Base-by-base conservation (phyloP, 2,888 invertebrate genomes). In the Marasmarcha lunaedactyla region DNA sequence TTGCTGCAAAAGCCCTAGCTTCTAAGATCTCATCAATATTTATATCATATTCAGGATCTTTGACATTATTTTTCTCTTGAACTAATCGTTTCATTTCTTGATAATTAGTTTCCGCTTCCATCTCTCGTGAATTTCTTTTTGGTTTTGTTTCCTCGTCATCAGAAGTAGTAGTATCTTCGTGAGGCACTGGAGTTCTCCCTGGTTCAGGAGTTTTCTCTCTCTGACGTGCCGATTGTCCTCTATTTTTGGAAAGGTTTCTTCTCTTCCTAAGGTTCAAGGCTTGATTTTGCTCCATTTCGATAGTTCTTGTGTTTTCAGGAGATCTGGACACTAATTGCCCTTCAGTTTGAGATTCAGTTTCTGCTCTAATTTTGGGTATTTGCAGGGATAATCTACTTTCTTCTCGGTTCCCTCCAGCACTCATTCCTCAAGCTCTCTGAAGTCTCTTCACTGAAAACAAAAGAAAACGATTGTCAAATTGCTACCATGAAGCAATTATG, bases 121-220 rank as follows among this genome's bases (percentile, higher is more conserved):
- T 62, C 65, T 84, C 84, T 44, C 76, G 59, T 1, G 77, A 73
- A 46, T 63, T 64, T 11, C 70, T 66, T 15, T 51, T 54, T 11
- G 68, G 65, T 40, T 53, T 57, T 1, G 52, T 43, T 34, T 84
- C 83, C 52, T 84, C 84, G 45, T 85, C 84, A 35, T 87, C 83
- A 11, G 85, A 81, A 26, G 90, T 89, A 6, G 89, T 88, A 36
- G 87, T 87, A 43, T 90, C 90, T 48, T 90, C 87, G 39, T 79
- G 78, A 15, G 81, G 81, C 14, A 86, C 62, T 15, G 73, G 73
- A 41, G 73, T 70, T 54, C 78, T 67, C 30, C 76, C 66, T 1
- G 84, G 83, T 51, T 85, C 84, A 4, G 84, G 84, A 9, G 84
- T 85, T 42, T 85, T 78, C 52, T 85, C 84, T 50, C 84, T 67